phyloP scores from a whole-genome alignment of 2,888 invertebrate species.

The Heliconius ethilla region DNA sequence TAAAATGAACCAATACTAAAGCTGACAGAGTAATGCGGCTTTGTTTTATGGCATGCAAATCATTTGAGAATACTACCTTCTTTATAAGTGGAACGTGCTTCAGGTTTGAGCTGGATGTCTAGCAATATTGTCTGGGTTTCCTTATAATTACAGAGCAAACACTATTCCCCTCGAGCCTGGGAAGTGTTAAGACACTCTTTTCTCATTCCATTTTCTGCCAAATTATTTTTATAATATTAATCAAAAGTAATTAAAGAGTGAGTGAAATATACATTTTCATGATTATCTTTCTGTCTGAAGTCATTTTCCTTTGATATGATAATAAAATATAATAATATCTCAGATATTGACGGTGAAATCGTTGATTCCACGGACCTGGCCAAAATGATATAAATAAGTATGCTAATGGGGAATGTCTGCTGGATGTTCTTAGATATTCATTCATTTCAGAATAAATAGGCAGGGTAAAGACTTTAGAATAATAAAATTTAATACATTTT shows the following conservation, averaged over 20 bases:
- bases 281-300: slow-evolving; percentile 3
- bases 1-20: slow-evolving; percentile 35
- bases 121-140: background rate
- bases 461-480: background rate
- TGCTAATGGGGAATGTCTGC: slow-evolving; percentile 70
- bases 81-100: slow-evolving; percentile 18
- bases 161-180: background rate
- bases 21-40: slow-evolving; percentile 38
- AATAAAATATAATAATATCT: slow-evolving; percentile 59
- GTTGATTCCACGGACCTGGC: slow-evolving; percentile 41
- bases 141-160: background rate
- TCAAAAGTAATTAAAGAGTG: background rate
- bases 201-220: too few species aligned
- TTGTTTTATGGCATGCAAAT: slow-evolving; percentile 50
- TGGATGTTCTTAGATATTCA: slow-evolving; percentile 76
- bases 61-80: slow-evolving; percentile 45
- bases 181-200: too few species aligned
- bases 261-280: background rate
- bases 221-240: too few species aligned
- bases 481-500: background rate
- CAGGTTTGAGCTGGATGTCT: background rate
- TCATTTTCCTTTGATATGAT: slow-evolving; percentile 44
- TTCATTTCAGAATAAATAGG: slow-evolving; percentile 54
- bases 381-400: slow-evolving; percentile 53
- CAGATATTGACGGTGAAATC: slow-evolving; percentile 71